Conservation (phyloP, 1,140 invertebrate species). For the Pogonomyrmex californicus region DNA sequence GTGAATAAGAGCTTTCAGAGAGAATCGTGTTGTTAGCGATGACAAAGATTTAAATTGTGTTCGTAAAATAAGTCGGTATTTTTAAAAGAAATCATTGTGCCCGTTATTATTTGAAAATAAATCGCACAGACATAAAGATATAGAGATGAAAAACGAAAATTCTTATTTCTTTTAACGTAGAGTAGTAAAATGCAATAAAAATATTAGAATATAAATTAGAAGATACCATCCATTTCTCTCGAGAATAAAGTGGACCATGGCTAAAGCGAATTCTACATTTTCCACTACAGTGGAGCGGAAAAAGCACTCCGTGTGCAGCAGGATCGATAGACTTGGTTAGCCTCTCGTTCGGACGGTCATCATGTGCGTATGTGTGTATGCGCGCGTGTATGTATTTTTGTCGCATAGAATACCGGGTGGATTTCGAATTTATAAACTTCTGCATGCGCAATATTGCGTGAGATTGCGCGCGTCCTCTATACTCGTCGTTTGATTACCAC, state of each 20-base stretch:
- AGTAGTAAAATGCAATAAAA: background rate
- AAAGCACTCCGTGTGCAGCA: slow-evolving; percentile 24
- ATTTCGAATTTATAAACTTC: slow-evolving; percentile 74
- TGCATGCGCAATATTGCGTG: slow-evolving; percentile 72
- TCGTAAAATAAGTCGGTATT: background rate
- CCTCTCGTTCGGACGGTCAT: background rate
- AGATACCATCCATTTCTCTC: background rate
- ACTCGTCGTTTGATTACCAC: slow-evolving; percentile 67
- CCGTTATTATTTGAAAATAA: background rate
- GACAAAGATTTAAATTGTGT: background rate
- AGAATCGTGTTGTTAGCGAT: background rate
- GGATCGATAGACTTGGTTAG: slow-evolving; percentile 46
- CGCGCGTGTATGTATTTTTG: background rate
- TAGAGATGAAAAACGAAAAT: background rate
- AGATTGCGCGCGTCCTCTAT: slow-evolving; percentile 64
- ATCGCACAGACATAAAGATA: background rate
- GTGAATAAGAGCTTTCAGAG: background rate
- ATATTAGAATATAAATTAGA: background rate
- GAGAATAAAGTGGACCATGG: slow-evolving; percentile 5
- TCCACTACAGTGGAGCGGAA: slow-evolving; percentile 12
- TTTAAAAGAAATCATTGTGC: background rate
- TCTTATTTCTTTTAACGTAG: background rate
- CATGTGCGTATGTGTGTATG: background rate
- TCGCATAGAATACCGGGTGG: background rate
- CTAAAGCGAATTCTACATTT: background rate